A percentile compares a stretch with the other conserved stretches of the same genome.
Evolutionary conservation across 2,888 invertebrate species (phyloP).

Genomic region (Philereme transversata): DNA sequence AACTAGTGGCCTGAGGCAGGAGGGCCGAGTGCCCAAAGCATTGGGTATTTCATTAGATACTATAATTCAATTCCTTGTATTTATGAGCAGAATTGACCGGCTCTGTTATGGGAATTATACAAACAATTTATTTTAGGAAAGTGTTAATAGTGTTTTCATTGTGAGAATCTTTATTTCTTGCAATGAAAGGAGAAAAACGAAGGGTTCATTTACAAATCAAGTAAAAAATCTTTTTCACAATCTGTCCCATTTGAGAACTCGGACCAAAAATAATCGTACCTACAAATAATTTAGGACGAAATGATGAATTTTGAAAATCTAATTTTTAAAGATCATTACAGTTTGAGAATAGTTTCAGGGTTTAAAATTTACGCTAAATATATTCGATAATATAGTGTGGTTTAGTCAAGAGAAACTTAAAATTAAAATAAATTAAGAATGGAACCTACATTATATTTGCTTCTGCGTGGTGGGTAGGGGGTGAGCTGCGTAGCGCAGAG

Average conservation of each 20-base stretch:
- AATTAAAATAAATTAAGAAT: constrained; percentile 13
- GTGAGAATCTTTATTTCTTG: no score
- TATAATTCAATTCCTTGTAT: constrained; percentile 80
- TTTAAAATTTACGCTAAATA: no score
- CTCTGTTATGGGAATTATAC: constrained; percentile 5
- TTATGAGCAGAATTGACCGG: constrained; percentile 40
- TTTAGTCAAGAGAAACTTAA: not conserved
- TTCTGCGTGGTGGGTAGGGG: constrained; percentile 18
- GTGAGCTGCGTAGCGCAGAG: constrained; percentile 25
- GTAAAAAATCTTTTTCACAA: no score
- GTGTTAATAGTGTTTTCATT: not conserved
- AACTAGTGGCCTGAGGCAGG: constrained; percentile 79
- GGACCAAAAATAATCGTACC: no score
- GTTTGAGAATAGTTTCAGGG: no score
- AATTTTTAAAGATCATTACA: no score
- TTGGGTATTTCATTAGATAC: constrained; percentile 74
- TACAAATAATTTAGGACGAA: no score
- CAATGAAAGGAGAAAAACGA: no score
- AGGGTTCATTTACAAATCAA: no score
- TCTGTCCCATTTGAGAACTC: no score
- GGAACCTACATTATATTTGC: constrained; percentile 25
- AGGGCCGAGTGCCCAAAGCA: constrained; percentile 72
- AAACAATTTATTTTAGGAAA: constrained; percentile 2
- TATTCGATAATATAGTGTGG: no score
- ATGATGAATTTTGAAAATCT: no score